Percentiles rank a stretch among this genome's conserved stretches.
phyloP scores from a whole-genome alignment of 2,113 vertebrate species.

The Passer domesticus region DNA sequence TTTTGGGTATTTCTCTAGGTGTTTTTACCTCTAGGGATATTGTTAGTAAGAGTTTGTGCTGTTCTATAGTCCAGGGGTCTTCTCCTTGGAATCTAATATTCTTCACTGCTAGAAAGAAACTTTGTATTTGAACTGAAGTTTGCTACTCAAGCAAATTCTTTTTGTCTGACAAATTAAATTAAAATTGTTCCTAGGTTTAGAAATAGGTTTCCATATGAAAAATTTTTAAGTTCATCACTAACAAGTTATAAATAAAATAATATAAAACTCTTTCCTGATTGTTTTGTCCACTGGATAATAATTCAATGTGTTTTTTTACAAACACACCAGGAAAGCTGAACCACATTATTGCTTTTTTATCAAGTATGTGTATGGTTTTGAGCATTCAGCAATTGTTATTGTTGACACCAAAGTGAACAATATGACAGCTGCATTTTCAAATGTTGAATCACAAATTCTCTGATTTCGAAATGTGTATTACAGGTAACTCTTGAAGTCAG shows the following conservation, averaged over 20 bases:
- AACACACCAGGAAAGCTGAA: not conserved
- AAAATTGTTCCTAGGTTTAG: not conserved
- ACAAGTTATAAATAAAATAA: not conserved
- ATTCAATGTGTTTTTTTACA: not conserved
- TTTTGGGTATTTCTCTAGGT: not conserved
- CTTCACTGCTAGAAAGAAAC: not conserved
- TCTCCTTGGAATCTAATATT: not conserved
- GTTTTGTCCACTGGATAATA: not conserved
- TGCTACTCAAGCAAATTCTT: not conserved
- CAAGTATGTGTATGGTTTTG: not conserved
- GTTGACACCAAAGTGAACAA: not conserved
- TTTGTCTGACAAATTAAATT: not conserved
- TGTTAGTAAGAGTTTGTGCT: not conserved
- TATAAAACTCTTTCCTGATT: not conserved
- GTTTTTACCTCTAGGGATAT: not conserved
- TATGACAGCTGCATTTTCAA: not conserved
- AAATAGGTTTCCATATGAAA: not conserved
- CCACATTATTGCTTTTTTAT: not conserved
- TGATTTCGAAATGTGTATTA: not conserved
- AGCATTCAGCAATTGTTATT: not conserved
- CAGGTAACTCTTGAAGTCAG: not conserved
- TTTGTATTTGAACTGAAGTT: not conserved
- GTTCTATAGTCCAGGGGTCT: not conserved
- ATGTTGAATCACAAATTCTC: not conserved
- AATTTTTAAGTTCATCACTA: not conserved